Evolutionary conservation across 2,113 vertebrate genomes (phyloP).

Genomic region (Neodontobutis hainanensis): DNA sequence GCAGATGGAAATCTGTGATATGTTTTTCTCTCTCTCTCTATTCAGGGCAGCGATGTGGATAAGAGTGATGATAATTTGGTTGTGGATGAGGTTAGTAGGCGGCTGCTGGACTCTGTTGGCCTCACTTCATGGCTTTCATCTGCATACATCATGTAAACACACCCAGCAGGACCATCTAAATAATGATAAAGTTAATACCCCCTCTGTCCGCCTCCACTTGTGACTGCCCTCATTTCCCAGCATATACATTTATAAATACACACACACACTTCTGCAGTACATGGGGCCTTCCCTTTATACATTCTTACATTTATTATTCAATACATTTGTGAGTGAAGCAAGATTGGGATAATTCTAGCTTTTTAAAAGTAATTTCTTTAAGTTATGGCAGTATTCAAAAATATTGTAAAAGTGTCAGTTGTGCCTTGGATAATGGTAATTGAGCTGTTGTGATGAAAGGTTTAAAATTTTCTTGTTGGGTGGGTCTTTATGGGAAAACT

Average conservation of each 20-base stretch:
- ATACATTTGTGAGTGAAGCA: background rate
- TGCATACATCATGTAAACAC: conserved; percentile 66
- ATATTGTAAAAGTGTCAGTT: background rate
- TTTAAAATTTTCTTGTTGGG: conserved; percentile 13
- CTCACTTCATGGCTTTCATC: conserved; percentile 60
- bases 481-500: conserved; percentile 14
- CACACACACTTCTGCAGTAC: background rate
- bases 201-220: conserved; percentile 16
- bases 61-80: conserved; percentile 94
- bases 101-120: conserved; percentile 43
- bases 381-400: background rate
- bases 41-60: conserved; percentile 90
- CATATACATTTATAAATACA: conserved; percentile 9
- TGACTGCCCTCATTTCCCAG: conserved; percentile 25
- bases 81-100: conserved; percentile 85
- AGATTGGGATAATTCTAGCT: background rate
- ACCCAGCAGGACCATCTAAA: conserved; percentile 55
- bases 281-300: background rate
- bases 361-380: background rate
- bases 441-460: conserved; percentile 17
- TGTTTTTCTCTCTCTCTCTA: conserved; percentile 33
- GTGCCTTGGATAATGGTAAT: conserved; percentile 9
- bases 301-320: background rate
- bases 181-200: conserved; percentile 43
- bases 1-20: conserved; percentile 26